Base-by-base conservation (phyloP, 1,140 invertebrate species). In the Drosophila yakuba region DNA sequence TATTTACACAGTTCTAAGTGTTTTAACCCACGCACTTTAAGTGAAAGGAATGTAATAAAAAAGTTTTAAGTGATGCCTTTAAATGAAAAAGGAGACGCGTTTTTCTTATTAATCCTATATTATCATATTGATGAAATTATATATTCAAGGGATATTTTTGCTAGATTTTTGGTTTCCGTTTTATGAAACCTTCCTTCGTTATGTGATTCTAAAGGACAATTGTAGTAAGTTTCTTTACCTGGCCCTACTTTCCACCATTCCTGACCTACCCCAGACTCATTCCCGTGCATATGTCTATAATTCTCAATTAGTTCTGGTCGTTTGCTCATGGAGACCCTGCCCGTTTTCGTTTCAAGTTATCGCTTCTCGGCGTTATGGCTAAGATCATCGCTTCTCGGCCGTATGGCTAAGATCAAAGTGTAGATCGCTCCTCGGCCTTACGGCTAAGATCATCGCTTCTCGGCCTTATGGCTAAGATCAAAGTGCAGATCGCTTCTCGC, bases 351-450 rank as follows among this genome's bases (percentile, higher is more conserved):
- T 39, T 93, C 93, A 93, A 71, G 76, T 85, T 86, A 86, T 90
- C 85, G 85, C 91, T 92, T 93, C 92, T 93, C 92, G 17, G 17
- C n/a, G n/a, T 0, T 17, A 17, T 17, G 17, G 17, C 17, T 17
- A 17, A 17, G 17, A 17, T 17, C 17, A 17, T 17, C 17, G 17
- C 17, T 17, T 17, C 17, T 17, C 17, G 1, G 17, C 17, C 17
- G 17, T 17, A 17, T 17, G 17, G 17, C 17, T 17, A 17, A 17
- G 17, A 17, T 17, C 17, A 17, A 17, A 17, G 17, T 17, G 17
- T 17, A 0, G 17, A 17, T 17, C 17, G 17, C 17, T 17, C 1
- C 17, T 17, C 17, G 1, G 17, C 17, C 17, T 17, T 17, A 17
- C 1, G 17, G 17, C 17, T 17, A 17, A 17, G 17, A 17, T 17